Evolutionary conservation across 2,797 vertebrate genomes (phyloP).

Genomic region (Sebastes cheni): DNA sequence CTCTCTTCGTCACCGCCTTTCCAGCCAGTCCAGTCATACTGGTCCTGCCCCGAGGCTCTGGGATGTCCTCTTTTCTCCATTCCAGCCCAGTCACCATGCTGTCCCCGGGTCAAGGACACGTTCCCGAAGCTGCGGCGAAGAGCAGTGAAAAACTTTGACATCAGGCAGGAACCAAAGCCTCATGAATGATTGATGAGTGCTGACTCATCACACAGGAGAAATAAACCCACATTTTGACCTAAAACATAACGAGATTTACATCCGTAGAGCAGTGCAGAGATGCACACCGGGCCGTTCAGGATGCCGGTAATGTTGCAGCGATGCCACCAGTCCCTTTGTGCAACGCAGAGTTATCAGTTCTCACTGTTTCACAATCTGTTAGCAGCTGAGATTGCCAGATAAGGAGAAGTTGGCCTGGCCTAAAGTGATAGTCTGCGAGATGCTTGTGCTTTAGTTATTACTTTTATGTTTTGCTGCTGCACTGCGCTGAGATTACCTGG

Average conservation of each 20-base stretch:
- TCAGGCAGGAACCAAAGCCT: slow-evolving; percentile 50
- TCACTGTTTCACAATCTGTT: slow-evolving; percentile 49
- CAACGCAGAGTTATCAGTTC: slow-evolving; percentile 27
- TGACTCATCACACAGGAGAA: slow-evolving; percentile 77
- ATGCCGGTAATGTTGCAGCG: slow-evolving; percentile 26
- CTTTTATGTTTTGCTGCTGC: slow-evolving; percentile 53
- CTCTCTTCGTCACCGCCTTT: slow-evolving; percentile 42
- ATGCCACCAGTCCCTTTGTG: slow-evolving; percentile 16
- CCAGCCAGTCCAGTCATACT: slow-evolving; percentile 55
- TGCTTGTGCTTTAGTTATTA: slow-evolving; percentile 48
- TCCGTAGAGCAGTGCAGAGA: slow-evolving; percentile 27
- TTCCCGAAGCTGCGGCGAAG: slow-evolving; percentile 40
- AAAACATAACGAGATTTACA: slow-evolving; percentile 68
- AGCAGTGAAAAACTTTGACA: slow-evolving; percentile 51
- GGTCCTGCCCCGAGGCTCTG: slow-evolving; percentile 46
- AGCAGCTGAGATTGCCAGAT: slow-evolving; percentile 45
- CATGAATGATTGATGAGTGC: slow-evolving; percentile 82
- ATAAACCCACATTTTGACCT: slow-evolving; percentile 75
- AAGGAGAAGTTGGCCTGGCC: slow-evolving; percentile 34
- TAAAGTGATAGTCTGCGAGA: slow-evolving; percentile 50
- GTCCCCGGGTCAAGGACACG: slow-evolving; percentile 67
- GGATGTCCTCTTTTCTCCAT: slow-evolving; percentile 49
- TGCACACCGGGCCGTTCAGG: slow-evolving; percentile 12
- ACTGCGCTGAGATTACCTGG: slow-evolving; percentile 39
- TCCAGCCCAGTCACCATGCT: slow-evolving; percentile 25